A percentile compares a stretch with the other conserved stretches of the same genome.
phyloP scores from a whole-genome alignment of 2,113 vertebrate genomes.

The Cyanistes caeruleus region DNA sequence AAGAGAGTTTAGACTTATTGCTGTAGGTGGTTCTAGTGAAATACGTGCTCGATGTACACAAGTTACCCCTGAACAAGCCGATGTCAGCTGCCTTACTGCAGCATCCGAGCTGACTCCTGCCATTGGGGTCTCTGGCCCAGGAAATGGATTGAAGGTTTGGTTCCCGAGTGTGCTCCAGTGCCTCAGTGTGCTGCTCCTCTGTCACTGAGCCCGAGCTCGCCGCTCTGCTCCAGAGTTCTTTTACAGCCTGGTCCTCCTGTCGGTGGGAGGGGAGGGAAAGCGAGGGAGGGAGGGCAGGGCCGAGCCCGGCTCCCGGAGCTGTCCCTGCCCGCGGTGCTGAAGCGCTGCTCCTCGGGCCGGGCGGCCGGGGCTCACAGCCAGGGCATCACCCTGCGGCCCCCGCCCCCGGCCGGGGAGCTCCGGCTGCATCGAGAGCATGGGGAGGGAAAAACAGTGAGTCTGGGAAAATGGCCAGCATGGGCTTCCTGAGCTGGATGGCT shows the following conservation, averaged over 20 bases:
- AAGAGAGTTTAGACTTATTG: neutral
- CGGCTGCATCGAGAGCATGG: neutral
- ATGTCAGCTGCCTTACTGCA: neutral
- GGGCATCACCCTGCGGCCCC: rapidly evolving
- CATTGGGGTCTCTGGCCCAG: neutral
- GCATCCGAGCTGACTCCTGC: neutral
- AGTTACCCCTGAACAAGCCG: neutral
- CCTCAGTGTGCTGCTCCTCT: neutral
- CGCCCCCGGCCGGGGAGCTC: rapidly evolving
- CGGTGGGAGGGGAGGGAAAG: rapidly evolving
- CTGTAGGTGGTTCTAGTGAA: neutral
- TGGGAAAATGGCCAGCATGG: rapidly evolving
- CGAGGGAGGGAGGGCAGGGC: rapidly evolving
- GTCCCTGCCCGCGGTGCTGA: neutral
- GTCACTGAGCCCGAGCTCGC: neutral
- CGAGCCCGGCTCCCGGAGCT: neutral
- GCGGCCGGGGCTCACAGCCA: rapidly evolving
- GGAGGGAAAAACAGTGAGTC: neutral
- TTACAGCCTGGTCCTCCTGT: neutral
- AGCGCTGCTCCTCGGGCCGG: neutral
- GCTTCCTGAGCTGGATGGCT: neutral
- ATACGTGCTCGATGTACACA: neutral
- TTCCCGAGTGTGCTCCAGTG: neutral
- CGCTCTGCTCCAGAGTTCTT: neutral
- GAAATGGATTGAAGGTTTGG: neutral